Percentiles rank a stretch among this genome's conserved stretches.
Evolutionary conservation across 1,140 invertebrate species (phyloP).

Genomic region (Himalopsyche phryganea): DNA sequence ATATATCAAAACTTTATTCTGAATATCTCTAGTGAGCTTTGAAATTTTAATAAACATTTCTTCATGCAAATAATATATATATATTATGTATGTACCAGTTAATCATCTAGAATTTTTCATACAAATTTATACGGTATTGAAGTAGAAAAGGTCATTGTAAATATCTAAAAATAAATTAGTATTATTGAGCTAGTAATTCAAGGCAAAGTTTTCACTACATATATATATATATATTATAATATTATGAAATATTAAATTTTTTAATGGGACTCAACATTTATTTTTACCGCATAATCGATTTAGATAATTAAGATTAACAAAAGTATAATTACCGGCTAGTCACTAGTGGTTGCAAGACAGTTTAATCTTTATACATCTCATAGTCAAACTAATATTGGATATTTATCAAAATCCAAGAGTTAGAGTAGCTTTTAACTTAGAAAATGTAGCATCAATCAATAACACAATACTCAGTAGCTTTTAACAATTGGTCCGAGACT

Average conservation of each 20-base stretch:
- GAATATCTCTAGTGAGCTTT: too few relatives aligned
- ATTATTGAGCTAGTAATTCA: constrained; percentile 3
- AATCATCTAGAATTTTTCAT: constrained; percentile 23
- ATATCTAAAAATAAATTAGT: constrained; percentile 15
- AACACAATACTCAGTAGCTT: too few relatives aligned
- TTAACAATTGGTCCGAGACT: too few relatives aligned
- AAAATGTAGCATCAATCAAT: too few relatives aligned
- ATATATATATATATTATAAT: neutral
- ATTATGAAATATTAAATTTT: constrained; percentile 12
- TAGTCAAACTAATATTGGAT: too few relatives aligned
- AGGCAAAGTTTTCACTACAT: neutral
- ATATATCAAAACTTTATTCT: too few relatives aligned
- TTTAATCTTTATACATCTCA: constrained; percentile 25
- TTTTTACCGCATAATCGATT: constrained; percentile 6
- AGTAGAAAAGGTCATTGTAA: constrained; percentile 13
- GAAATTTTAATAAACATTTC: too few relatives aligned
- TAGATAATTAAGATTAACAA: neutral
- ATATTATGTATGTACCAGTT: neutral
- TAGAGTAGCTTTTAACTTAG: too few relatives aligned
- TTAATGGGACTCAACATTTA: constrained; percentile 18
- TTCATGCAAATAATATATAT: too few relatives aligned
- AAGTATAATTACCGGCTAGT: too few relatives aligned
- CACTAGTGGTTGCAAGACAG: neutral
- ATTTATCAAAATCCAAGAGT: too few relatives aligned
- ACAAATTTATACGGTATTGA: constrained; percentile 21